A percentile compares a stretch with the other conserved stretches of the same genome.
Evolutionary conservation across 2,113 vertebrate species (phyloP).

Genomic region (Vidua macroura): DNA sequence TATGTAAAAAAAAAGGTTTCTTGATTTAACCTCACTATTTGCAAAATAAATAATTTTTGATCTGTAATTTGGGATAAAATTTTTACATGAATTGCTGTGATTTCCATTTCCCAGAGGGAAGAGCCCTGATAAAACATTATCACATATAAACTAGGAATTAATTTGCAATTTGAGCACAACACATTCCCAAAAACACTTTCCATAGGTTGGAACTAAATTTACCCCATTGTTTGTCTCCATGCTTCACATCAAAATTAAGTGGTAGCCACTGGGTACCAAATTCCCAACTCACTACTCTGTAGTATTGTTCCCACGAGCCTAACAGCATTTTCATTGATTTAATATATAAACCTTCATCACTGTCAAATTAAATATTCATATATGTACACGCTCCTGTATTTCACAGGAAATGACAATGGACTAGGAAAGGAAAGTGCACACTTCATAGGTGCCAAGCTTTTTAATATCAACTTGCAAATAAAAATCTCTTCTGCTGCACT

Average conservation of each 20-base stretch:
- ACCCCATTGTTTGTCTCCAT: neutral
- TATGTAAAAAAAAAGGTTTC: neutral
- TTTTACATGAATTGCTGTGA: neutral
- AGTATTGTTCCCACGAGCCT: neutral
- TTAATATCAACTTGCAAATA: neutral
- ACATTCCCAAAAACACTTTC: neutral
- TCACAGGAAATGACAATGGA: neutral
- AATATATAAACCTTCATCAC: neutral
- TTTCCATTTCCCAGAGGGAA: neutral
- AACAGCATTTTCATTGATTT: neutral
- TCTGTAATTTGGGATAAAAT: neutral
- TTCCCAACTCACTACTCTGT: neutral
- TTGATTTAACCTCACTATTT: neutral
- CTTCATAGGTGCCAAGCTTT: neutral
- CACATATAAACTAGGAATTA: neutral
- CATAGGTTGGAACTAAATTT: neutral
- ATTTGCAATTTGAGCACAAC: neutral
- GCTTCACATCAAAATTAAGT: neutral
- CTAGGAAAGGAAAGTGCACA: neutral
- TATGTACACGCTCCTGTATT: neutral
- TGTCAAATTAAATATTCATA: constrained; percentile 21
- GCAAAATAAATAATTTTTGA: neutral
- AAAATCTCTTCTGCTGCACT: neutral
- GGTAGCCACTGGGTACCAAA: neutral
- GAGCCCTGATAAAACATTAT: neutral